Percentiles rank a stretch among this genome's conserved stretches.
Evolutionary conservation across 1,140 invertebrate species (phyloP).

Genomic region (Theocolax elegans): DNA sequence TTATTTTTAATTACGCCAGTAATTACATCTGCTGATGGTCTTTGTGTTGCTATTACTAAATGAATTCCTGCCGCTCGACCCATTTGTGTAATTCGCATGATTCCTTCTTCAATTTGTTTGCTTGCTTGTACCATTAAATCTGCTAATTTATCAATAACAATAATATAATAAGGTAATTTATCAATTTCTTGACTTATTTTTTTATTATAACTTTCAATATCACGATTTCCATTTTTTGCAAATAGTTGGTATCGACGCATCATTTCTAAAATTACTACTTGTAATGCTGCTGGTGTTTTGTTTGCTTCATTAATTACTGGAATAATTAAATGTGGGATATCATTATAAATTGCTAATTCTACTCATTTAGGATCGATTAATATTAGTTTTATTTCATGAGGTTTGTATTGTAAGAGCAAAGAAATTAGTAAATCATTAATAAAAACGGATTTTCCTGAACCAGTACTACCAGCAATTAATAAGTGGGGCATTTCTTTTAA

Average conservation of each 20-base stretch:
- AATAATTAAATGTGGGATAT: not conserved
- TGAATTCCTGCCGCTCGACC: conserved; percentile 48
- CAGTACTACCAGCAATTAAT: not conserved
- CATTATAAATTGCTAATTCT: not conserved
- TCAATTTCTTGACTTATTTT: not conserved
- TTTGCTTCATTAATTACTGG: not conserved
- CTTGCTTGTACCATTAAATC: not conserved
- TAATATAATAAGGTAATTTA: not conserved
- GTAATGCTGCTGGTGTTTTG: not conserved
- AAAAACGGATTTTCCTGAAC: not conserved
- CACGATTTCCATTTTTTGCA: not conserved
- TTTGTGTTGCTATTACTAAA: conserved; percentile 47
- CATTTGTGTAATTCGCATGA: conserved; percentile 46
- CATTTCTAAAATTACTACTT: not conserved
- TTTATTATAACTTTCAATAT: not conserved
- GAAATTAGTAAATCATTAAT: too few species aligned
- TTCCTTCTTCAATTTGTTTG: conserved; percentile 36
- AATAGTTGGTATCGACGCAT: not conserved
- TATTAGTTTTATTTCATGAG: not conserved
- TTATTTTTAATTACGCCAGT: conserved; percentile 47
- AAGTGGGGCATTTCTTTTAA: not conserved
- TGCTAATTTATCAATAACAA: not conserved
- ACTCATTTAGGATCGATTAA: not conserved
- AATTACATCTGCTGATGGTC: conserved; percentile 49
- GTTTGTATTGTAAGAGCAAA: not conserved